These are phyloP conservation scores for Drosophila varians DNA, from an alignment of 1,140 invertebrate species.

Conservation along the genomic window DNA sequence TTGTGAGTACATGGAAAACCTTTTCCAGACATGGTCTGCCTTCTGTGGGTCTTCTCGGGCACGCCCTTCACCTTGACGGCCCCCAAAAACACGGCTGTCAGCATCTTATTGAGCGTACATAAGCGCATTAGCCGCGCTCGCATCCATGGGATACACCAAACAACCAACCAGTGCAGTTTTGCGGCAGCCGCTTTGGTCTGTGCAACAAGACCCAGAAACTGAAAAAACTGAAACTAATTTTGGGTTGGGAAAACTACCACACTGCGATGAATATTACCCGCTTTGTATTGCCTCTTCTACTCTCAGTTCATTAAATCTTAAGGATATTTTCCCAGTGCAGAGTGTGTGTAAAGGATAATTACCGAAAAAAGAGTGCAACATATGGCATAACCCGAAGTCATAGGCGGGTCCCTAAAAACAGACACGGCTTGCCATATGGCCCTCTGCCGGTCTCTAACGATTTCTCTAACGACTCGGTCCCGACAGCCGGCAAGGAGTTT, in stretches of 20 bases:
- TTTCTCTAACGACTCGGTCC: constrained; percentile 21
- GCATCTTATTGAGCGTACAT: constrained; percentile 76
- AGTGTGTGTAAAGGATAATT: constrained; percentile 64
- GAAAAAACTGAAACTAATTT: constrained; percentile 66
- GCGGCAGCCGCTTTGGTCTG: constrained; percentile 61
- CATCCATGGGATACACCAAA: constrained; percentile 45
- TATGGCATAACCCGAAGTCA: constrained; percentile 52
- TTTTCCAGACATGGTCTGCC: constrained; percentile 46
- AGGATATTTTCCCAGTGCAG: constrained; percentile 4
- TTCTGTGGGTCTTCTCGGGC: constrained; percentile 7
- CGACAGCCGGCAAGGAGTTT: constrained; percentile 68
- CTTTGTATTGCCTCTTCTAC: background rate
- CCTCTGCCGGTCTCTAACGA: constrained; percentile 9
- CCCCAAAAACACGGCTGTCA: constrained; percentile 63
- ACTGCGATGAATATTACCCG: background rate
- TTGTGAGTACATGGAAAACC: constrained; percentile 66
- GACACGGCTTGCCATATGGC: constrained; percentile 58
- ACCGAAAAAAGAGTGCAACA: constrained; percentile 61
- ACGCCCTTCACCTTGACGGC: constrained; percentile 63
- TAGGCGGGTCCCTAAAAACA: constrained; percentile 28
- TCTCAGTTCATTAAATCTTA: background rate
- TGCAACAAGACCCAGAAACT: constrained; percentile 41
- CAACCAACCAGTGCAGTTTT: constrained; percentile 26
- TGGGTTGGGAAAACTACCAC: constrained; percentile 2
- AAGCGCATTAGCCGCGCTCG: constrained; percentile 76